Conservation (phyloP, 1,140 invertebrate species). For the Eumeta japonica region DNA sequence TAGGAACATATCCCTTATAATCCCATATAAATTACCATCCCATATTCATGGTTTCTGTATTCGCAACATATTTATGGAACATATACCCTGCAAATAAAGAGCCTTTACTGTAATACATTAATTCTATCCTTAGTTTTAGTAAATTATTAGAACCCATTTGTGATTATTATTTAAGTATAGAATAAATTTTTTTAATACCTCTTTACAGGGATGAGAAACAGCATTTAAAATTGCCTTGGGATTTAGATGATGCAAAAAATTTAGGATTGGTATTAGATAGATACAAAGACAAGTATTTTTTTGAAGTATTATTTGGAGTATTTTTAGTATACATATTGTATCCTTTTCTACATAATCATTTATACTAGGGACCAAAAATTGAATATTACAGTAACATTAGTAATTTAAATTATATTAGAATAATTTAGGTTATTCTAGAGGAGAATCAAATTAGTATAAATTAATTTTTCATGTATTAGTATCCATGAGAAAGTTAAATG, state of each 20-base stretch:
- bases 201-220: constrained; percentile 81
- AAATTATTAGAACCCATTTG: constrained; percentile 6
- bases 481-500: too few species aligned
- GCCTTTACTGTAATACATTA: not conserved
- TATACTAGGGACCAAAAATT: constrained; percentile 6
- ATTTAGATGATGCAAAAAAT: constrained; percentile 95
- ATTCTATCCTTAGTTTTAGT: not conserved
- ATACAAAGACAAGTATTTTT: constrained; percentile 94
- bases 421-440: too few species aligned
- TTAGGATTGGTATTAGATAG: constrained; percentile 85
- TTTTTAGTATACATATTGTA: constrained; percentile 97
- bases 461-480: too few species aligned
- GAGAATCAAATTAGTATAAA: too few species aligned
- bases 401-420: too few species aligned
- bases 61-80: too few species aligned
- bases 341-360: constrained; percentile 67
- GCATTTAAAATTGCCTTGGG: constrained; percentile 87
- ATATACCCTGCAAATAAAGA: constrained; percentile 2
- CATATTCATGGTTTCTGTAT: too few species aligned
- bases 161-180: constrained; percentile 3
- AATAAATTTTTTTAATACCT: constrained; percentile 18
- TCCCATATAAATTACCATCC: too few species aligned
- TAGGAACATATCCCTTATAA: too few species aligned
- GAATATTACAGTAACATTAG: not conserved
- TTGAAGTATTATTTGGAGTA: constrained; percentile 86